phyloP scores from a whole-genome alignment of 2,113 vertebrate species.

The Peromyscus leucopus region DNA sequence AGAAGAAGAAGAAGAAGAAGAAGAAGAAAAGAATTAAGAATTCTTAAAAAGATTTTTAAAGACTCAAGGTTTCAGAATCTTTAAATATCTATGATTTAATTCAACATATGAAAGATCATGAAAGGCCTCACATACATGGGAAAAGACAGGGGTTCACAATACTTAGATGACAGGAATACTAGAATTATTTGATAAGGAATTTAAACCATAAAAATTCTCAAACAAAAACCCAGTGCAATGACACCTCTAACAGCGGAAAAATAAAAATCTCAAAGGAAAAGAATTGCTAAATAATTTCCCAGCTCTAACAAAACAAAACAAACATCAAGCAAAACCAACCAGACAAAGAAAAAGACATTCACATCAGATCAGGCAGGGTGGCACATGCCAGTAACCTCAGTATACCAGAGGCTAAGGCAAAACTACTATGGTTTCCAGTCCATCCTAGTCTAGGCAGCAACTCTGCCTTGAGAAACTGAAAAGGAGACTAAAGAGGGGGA shows the following conservation, averaged over 20 bases:
- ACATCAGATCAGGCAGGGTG: not conserved
- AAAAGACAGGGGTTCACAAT: not conserved
- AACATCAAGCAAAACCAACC: no score
- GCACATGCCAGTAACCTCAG: not conserved
- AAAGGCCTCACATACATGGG: not conserved
- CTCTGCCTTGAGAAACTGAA: not conserved
- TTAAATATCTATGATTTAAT: not conserved
- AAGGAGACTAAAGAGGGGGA: not conserved
- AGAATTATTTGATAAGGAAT: conserved; percentile 18
- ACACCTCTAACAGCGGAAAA: not conserved
- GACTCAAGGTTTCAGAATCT: not conserved
- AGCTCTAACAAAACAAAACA: no score
- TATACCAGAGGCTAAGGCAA: not conserved
- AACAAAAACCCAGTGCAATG: not conserved
- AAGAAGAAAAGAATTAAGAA: not conserved
- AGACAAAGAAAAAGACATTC: no score
- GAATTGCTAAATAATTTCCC: not conserved
- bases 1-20: no score
- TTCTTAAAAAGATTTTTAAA: not conserved
- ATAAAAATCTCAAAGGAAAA: not conserved
- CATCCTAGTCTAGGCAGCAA: not conserved
- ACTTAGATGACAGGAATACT: not conserved
- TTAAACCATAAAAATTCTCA: not conserved
- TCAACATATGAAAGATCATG: not conserved
- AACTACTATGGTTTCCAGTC: not conserved